A percentile compares a stretch with the other conserved stretches of the same genome.
phyloP scores from a whole-genome alignment of 2,113 vertebrate species.

The Scomber scombrus region DNA sequence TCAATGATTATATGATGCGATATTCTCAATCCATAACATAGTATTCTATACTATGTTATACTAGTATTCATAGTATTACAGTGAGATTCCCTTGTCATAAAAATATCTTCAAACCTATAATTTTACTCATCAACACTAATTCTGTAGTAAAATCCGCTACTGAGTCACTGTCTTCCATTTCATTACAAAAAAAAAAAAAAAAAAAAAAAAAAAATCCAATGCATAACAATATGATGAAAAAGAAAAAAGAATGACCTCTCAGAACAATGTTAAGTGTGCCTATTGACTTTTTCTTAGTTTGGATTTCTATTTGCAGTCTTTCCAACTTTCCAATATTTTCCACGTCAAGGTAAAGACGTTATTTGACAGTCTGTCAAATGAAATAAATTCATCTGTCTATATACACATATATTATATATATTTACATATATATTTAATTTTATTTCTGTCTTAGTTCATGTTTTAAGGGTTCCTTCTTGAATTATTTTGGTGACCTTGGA shows the following conservation, averaged over 20 bases:
- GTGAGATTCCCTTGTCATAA: not conserved
- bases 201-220: no score
- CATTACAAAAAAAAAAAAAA: not conserved
- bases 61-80: not conserved
- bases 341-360: conserved; percentile 19
- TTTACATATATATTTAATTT: conserved; percentile 52
- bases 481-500: conserved; percentile 94
- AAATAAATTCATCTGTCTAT: conserved; percentile 74
- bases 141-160: not conserved
- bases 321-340: conserved; percentile 23
- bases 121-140: not conserved
- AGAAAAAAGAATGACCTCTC: not conserved
- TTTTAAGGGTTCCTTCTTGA: conserved; percentile 28
- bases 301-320: not conserved
- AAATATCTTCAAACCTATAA: not conserved
- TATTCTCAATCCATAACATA: not conserved
- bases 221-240: not conserved
- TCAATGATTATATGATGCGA: not conserved
- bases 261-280: not conserved
- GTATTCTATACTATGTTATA: not conserved
- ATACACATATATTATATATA: conserved; percentile 66
- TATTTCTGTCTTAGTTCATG: conserved; percentile 38
- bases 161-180: not conserved
- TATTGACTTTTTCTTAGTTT: no score
- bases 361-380: conserved; percentile 56